Conservation (phyloP, 2,113 vertebrate species). For the Corythornis vintsioides region DNA sequence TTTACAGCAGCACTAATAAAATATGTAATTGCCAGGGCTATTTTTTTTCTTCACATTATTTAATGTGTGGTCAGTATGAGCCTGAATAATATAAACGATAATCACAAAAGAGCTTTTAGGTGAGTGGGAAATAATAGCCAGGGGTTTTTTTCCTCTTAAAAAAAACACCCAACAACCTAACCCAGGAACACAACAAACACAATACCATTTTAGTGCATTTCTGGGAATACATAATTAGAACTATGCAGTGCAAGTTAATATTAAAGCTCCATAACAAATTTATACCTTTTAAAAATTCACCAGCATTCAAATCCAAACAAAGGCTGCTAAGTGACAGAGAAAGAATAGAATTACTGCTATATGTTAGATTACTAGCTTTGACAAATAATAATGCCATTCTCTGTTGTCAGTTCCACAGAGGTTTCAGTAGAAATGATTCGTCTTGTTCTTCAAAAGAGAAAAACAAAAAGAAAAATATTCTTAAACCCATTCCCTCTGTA, state of each 20-base stretch:
- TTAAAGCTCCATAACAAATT: slow-evolving; percentile 29
- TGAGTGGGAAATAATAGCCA: slow-evolving; percentile 26
- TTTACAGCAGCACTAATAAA: slow-evolving; percentile 21
- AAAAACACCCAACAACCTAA: neutral
- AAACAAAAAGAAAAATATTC: neutral
- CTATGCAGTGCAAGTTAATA: neutral
- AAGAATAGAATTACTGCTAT: neutral
- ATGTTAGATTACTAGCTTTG: neutral
- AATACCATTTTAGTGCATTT: neutral
- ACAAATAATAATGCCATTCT: neutral
- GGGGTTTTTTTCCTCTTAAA: neutral
- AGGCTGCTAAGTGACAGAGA: slow-evolving; percentile 20
- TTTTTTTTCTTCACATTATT: slow-evolving; percentile 13
- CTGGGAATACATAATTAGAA: slow-evolving; percentile 28
- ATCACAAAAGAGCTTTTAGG: slow-evolving; percentile 24
- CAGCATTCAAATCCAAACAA: slow-evolving; percentile 20
- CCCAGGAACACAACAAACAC: neutral
- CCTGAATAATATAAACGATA: slow-evolving; percentile 9
- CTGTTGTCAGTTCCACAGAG: neutral
- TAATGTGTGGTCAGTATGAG: slow-evolving; percentile 34
- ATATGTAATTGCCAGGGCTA: neutral
- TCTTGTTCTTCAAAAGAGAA: neutral
- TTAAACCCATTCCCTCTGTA: neutral
- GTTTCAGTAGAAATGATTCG: neutral
- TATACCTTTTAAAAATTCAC: slow-evolving; percentile 33